Evolutionary conservation across 2,888 invertebrate species (phyloP).

Genomic region (Trilocha varians): DNA sequence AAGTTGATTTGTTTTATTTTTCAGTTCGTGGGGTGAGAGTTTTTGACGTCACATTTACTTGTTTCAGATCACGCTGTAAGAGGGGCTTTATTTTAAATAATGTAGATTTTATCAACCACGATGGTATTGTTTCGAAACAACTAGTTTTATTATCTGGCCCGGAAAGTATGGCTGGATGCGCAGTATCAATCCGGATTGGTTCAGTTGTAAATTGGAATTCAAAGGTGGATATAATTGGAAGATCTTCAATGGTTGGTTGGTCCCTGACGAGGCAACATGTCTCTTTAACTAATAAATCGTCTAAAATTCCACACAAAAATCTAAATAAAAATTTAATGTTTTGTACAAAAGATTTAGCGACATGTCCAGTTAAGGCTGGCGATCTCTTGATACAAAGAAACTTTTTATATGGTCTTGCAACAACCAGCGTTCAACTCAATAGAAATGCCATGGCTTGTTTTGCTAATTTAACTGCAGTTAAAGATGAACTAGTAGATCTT

Average conservation of each 20-base stretch:
- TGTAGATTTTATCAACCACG: slow-evolving; percentile 34
- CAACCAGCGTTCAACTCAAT: slow-evolving; percentile 30
- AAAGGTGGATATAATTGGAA: slow-evolving; percentile 38
- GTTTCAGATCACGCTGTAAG: slow-evolving; percentile 51
- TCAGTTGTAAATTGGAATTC: slow-evolving; percentile 18
- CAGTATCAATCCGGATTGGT: slow-evolving; percentile 30
- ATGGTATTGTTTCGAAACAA: slow-evolving; percentile 35
- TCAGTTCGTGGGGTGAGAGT: neutral
- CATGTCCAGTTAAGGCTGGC: slow-evolving; percentile 48
- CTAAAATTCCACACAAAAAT: slow-evolving; percentile 12
- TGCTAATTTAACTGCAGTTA: slow-evolving; percentile 30
- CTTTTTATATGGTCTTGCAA: slow-evolving; percentile 40
- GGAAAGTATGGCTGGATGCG: slow-evolving; percentile 39
- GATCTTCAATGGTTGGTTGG: slow-evolving; percentile 32
- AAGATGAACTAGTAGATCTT: slow-evolving; percentile 24
- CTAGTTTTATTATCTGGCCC: slow-evolving; percentile 41
- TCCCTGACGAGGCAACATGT: slow-evolving; percentile 42
- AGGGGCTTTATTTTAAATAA: slow-evolving; percentile 46
- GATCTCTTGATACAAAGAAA: slow-evolving; percentile 47
- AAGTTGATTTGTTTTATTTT: neutral
- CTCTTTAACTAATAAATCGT: slow-evolving; percentile 16
- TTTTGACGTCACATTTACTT: neutral
- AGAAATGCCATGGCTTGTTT: slow-evolving; percentile 38
- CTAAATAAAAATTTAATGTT: slow-evolving; percentile 30
- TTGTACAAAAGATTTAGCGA: slow-evolving; percentile 36